These are phyloP conservation scores for Festucalex cinctus DNA, from an alignment of 2,113 vertebrate genomes.

Conservation along the genomic window DNA sequence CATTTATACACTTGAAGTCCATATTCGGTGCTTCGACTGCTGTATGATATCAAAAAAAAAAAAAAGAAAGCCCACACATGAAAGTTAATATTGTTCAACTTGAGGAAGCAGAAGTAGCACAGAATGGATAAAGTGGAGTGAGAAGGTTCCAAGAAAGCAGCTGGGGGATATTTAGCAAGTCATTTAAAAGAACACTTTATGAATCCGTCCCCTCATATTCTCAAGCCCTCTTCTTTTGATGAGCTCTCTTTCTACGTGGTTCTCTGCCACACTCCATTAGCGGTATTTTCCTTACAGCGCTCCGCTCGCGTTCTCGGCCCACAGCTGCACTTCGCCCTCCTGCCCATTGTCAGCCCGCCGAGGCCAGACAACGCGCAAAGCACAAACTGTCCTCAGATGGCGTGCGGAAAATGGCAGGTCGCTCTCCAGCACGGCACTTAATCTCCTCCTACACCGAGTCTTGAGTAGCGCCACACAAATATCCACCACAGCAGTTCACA, in stretches of 20 bases:
- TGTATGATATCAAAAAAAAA: constrained; percentile 5
- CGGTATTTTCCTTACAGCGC: constrained; percentile 41
- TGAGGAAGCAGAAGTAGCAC: constrained; percentile 15
- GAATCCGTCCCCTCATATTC: constrained; percentile 37
- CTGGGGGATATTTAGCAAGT: constrained; percentile 34
- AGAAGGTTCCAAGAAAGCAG: constrained; percentile 29
- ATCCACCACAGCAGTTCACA: constrained; percentile 43
- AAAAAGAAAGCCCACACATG: constrained; percentile 2
- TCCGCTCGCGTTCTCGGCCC: constrained; percentile 35
- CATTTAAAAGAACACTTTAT: constrained; percentile 43
- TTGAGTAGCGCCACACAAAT: constrained; percentile 38
- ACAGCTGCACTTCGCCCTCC: constrained; percentile 47
- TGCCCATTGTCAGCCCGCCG: constrained; percentile 47
- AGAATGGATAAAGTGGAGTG: constrained; percentile 24
- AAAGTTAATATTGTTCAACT: constrained; percentile 10
- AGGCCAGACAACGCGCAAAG: constrained; percentile 41
- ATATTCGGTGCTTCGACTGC: neutral
- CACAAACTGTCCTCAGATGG: constrained; percentile 59
- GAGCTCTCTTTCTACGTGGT: constrained; percentile 52
- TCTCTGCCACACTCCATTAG: constrained; percentile 59
- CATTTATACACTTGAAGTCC: neutral
- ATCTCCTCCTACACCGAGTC: constrained; percentile 35
- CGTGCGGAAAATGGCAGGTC: constrained; percentile 47
- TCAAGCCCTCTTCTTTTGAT: constrained; percentile 37
- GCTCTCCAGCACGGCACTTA: constrained; percentile 49